These are phyloP conservation scores for Corythornis madagascariensis DNA, from an alignment of 2,113 vertebrate genomes.

Conservation along the genomic window DNA sequence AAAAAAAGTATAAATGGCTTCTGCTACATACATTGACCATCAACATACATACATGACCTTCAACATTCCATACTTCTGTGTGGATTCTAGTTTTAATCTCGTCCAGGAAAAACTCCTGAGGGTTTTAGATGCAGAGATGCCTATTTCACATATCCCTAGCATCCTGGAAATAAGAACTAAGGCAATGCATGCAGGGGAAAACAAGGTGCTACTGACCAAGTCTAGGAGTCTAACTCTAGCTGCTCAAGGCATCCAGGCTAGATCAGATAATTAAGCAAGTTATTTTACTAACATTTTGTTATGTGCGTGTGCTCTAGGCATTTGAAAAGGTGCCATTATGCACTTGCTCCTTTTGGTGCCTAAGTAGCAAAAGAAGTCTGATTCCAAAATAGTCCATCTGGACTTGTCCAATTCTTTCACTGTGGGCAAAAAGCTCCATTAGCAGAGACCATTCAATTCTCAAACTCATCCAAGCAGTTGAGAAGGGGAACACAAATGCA, in stretches of 20 bases:
- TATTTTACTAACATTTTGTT: not conserved
- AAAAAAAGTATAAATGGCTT: not conserved
- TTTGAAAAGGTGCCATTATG: not conserved
- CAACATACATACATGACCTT: not conserved
- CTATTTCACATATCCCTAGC: not conserved
- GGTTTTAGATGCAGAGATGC: not conserved
- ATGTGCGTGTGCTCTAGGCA: not conserved
- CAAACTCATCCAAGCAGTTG: not conserved
- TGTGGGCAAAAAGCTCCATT: not conserved
- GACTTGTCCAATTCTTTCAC: not conserved
- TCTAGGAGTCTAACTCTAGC: not conserved
- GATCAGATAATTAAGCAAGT: not conserved
- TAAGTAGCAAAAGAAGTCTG: not conserved
- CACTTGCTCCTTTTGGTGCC: not conserved
- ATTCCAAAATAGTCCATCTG: not conserved
- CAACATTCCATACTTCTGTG: not conserved
- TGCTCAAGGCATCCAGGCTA: not conserved
- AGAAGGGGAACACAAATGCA: not conserved
- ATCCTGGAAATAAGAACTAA: not conserved
- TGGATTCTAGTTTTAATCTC: not conserved
- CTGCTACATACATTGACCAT: not conserved
- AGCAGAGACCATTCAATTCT: not conserved
- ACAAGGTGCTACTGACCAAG: not conserved
- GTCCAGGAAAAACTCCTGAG: not conserved
- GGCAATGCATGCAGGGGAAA: not conserved